phyloP scores from a whole-genome alignment of 2,797 vertebrate species.

The Coilia nasus region DNA sequence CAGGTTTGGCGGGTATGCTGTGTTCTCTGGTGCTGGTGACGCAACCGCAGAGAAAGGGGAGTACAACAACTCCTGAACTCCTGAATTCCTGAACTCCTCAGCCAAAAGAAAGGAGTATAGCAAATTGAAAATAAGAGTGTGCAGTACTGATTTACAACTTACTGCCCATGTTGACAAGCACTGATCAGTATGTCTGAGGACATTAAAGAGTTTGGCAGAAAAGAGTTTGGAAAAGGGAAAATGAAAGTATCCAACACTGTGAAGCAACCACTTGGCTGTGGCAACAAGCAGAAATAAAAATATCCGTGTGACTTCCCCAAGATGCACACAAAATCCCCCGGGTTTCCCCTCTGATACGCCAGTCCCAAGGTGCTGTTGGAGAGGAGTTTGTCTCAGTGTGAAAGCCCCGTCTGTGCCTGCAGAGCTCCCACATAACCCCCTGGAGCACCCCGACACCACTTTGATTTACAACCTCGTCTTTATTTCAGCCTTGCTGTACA shows the following conservation, averaged over 20 bases:
- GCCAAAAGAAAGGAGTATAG: neutral
- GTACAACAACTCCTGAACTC: neutral
- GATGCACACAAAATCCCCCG: no score
- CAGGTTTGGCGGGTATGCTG: neutral
- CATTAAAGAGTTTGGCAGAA: no score
- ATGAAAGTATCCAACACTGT: no score
- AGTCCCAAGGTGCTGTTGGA: no score
- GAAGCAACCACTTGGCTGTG: no score
- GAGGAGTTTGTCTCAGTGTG: no score
- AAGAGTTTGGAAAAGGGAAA: no score
- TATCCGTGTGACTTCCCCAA: no score
- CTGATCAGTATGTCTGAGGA: neutral
- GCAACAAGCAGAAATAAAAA: no score
- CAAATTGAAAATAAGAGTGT: neutral
- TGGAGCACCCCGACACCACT: neutral
- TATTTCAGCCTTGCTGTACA: neutral
- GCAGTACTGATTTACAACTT: neutral
- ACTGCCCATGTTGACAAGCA: neutral
- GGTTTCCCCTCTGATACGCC: no score
- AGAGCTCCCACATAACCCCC: neutral
- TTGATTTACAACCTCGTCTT: neutral
- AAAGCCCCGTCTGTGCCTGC: neutral
- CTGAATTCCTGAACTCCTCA: neutral
- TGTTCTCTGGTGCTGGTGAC: neutral
- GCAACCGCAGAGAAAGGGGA: neutral